phyloP scores from a whole-genome alignment of 2,113 vertebrate species.

The Pluvianellus socialis region DNA sequence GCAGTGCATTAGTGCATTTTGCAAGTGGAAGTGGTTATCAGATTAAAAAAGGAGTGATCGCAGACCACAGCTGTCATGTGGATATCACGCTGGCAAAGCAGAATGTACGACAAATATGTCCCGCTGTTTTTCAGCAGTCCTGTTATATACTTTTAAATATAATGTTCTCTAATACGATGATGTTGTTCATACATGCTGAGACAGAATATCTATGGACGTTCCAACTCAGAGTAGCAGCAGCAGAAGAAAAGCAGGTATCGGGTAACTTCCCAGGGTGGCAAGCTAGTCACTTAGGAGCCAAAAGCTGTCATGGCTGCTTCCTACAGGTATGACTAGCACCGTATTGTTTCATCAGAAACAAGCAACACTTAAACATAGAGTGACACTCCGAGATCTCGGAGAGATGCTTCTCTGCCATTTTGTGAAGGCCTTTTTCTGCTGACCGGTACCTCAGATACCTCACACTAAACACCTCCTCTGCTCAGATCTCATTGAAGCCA shows the following conservation, averaged over 20 bases:
- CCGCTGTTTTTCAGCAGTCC: not conserved
- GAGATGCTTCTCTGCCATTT: not conserved
- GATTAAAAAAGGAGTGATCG: not conserved
- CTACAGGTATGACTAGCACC: not conserved
- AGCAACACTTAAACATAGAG: not conserved
- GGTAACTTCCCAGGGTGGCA: not conserved
- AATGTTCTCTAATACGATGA: not conserved
- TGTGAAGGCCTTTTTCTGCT: not conserved
- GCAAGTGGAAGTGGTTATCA: not conserved
- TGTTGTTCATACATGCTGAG: not conserved
- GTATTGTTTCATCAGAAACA: not conserved
- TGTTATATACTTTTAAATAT: not conserved
- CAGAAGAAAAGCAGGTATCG: not conserved
- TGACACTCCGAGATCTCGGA: not conserved
- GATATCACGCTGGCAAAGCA: not conserved
- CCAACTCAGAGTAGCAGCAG: not conserved
- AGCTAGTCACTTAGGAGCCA: not conserved
- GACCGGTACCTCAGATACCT: not conserved
- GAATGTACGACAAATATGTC: not conserved
- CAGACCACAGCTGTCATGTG: not conserved
- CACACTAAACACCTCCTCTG: not conserved
- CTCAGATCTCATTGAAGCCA: not conserved
- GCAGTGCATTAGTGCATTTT: not conserved
- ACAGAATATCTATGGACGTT: not conserved
- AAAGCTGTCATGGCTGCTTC: not conserved